Conservation (phyloP, 2,888 invertebrate genomes). For the Meandrusa payeni region DNA sequence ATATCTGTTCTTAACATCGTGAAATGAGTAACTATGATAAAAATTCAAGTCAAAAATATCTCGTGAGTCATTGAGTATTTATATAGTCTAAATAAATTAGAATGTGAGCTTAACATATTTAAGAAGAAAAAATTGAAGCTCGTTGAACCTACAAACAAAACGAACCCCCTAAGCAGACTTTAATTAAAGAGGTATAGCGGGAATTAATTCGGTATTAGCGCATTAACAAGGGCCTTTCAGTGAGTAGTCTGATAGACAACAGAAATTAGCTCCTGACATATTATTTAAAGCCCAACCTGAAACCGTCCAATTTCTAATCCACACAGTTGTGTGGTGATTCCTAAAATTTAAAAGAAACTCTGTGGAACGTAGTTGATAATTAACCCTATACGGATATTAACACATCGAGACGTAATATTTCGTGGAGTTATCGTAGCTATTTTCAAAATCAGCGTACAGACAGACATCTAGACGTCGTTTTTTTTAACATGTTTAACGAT, state of each 20-base stretch:
- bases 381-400: too few species aligned
- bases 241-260: slow-evolving; percentile 61
- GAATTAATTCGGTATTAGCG: slow-evolving; percentile 70
- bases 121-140: slow-evolving; percentile 18
- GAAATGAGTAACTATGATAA: too few species aligned
- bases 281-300: slow-evolving; percentile 29
- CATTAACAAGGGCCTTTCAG: slow-evolving; percentile 39
- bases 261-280: slow-evolving; percentile 42
- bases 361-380: too few species aligned
- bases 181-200: slow-evolving; percentile 64
- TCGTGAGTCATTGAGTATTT: too few species aligned
- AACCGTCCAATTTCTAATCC: slow-evolving; percentile 1
- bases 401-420: too few species aligned
- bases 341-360: too few species aligned
- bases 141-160: slow-evolving; percentile 40
- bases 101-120: slow-evolving; percentile 28
- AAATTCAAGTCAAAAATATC: too few species aligned
- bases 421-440: too few species aligned
- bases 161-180: slow-evolving; percentile 67
- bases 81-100: neutral
- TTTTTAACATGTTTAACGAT: too few species aligned
- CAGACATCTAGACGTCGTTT: too few species aligned
- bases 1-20: too few species aligned
- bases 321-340: neutral
- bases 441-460: too few species aligned